phyloP scores from a whole-genome alignment of 2,888 invertebrate species.

The Allacma fusca region DNA sequence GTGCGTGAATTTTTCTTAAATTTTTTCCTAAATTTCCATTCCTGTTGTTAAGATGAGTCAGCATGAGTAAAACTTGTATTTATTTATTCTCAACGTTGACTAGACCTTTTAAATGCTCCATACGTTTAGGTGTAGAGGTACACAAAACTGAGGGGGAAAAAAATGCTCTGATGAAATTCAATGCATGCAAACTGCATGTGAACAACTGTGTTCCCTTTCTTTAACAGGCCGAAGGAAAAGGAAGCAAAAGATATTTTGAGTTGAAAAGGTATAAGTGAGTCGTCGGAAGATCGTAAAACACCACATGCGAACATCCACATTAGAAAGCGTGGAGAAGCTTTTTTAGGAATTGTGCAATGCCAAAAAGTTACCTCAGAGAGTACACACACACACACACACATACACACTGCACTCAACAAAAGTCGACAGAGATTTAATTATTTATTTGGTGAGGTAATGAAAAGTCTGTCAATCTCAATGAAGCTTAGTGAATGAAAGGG shows the following conservation, averaged over 20 bases:
- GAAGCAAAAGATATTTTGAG: neutral
- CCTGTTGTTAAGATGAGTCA: no score
- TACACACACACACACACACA: neutral
- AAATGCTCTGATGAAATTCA: neutral
- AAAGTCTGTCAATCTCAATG: conserved; percentile 16
- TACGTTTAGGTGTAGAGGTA: no score
- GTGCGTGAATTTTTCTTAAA: no score
- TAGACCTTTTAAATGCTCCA: no score
- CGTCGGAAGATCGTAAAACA: conserved; percentile 6
- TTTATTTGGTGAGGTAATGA: conserved; percentile 4
- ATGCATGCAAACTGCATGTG: neutral
- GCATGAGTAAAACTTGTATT: no score
- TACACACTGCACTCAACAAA: neutral
- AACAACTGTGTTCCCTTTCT: neutral
- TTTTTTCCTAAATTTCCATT: no score
- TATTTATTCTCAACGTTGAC: no score
- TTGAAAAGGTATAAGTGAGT: neutral
- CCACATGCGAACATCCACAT: conserved; percentile 4
- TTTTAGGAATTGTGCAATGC: conserved; percentile 14
- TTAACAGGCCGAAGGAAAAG: neutral
- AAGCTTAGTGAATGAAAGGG: neutral
- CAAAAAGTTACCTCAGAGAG: neutral
- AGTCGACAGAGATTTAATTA: neutral
- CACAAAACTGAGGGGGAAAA: neutral
- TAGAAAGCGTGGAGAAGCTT: conserved; percentile 16